Evolutionary conservation across 2,113 vertebrate species (phyloP).

Genomic region (Phasianus colchicus): DNA sequence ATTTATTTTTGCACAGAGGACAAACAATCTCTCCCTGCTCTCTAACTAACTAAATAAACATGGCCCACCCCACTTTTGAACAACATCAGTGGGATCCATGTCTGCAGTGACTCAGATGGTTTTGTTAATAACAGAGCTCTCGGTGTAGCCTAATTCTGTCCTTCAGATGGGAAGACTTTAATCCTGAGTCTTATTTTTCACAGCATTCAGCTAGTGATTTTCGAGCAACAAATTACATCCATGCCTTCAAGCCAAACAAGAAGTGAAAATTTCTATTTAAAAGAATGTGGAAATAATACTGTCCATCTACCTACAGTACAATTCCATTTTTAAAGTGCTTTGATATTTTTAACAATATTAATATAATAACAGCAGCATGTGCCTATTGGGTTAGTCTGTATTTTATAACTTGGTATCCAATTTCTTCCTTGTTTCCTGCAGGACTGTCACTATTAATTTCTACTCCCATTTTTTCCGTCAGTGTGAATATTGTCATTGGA

Average conservation of each 20-base stretch:
- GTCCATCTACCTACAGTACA: slow-evolving; percentile 69
- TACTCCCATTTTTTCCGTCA: slow-evolving; percentile 80
- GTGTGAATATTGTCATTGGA: slow-evolving; percentile 75
- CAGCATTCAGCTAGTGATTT: slow-evolving; percentile 38
- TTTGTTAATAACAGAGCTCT: slow-evolving; percentile 45
- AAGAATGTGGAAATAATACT: slow-evolving; percentile 70
- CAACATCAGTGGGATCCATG: slow-evolving; percentile 40
- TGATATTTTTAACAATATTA: slow-evolving; percentile 85
- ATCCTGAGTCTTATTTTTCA: slow-evolving; percentile 59
- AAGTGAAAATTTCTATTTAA: slow-evolving; percentile 71
- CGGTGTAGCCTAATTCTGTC: slow-evolving; percentile 25
- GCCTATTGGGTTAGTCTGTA: slow-evolving; percentile 83
- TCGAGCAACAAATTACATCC: slow-evolving; percentile 58
- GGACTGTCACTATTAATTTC: slow-evolving; percentile 83
- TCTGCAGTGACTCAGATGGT: slow-evolving; percentile 36
- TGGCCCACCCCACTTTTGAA: slow-evolving; percentile 1
- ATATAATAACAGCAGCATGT: slow-evolving; percentile 81
- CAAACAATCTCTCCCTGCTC: neutral
- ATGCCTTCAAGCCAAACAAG: slow-evolving; percentile 70
- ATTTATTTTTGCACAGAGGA: neutral
- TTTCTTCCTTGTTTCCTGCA: slow-evolving; percentile 82
- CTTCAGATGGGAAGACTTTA: slow-evolving; percentile 56
- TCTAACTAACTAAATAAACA: slow-evolving; percentile 33
- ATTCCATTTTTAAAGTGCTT: slow-evolving; percentile 78
- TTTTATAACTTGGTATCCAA: slow-evolving; percentile 83